Base-by-base conservation (phyloP, 2,113 vertebrate species). In the Bubalus kerabau region DNA sequence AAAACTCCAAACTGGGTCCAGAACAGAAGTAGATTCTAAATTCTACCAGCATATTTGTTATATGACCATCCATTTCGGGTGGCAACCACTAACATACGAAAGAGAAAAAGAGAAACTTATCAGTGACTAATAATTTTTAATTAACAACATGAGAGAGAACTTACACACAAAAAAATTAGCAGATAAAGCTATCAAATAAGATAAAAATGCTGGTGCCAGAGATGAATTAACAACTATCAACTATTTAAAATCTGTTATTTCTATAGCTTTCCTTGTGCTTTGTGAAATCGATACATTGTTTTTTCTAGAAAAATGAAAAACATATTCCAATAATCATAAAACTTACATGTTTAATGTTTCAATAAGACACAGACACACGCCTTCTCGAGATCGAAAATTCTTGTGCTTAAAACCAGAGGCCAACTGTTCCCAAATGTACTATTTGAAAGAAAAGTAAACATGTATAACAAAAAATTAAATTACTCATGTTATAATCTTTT, bases 311-410 rank as follows among this genome's bases (percentile, higher is more conserved):
- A 62, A 87, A 87, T 24, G 21, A 78, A 97, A 60, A 91, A 26
- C 30, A 40, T 19, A 78, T 87, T 97, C 71, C 40, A 80, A 11
- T 80, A 71, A 87, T 54, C 48, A 96, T 26, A 97, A 98, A 97
- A 98, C 99, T 99, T 99, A 99, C 99, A 87, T 99, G 98, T 98
- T 99, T 97, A 99, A 99, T 59, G 99, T 99, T 98, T 99, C 98
- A 98, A 99, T 99, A 97, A 99, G 99, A 99, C 99, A 99, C 81
- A 99, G 98, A 98, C 99, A 99, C 94, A 99, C 97, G 98, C 99
- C 99, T 99, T 99, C 99, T 98, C 99, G 99, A 98, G 99, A 99
- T 98, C 99, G 99, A 99, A 99, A 99, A 99, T 99, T 99, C 99
- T 99, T 99, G 99, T 99, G 99, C 98, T 99, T 99, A 98, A 99